Conservation (phyloP, 1,140 invertebrate species). For the Copidosoma floridanum region DNA sequence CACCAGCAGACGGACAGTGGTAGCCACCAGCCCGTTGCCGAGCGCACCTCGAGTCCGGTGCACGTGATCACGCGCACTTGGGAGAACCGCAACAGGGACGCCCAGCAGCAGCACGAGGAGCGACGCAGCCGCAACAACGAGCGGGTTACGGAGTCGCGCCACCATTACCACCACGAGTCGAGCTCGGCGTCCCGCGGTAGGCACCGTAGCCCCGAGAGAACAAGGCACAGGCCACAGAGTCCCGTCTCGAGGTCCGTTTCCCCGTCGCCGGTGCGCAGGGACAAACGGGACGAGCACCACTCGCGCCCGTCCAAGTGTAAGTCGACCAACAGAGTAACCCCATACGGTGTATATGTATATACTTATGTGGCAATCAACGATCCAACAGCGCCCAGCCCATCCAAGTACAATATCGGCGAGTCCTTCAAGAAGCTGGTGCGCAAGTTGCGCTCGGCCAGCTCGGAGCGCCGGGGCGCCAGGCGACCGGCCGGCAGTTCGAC, state of each 20-base stretch:
- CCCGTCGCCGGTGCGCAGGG: slow-evolving; percentile 18
- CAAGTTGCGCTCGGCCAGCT: slow-evolving; percentile 72
- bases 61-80: slow-evolving; percentile 48
- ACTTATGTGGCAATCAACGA: too few species aligned
- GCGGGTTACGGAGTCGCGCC: too few species aligned
- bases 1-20: background rate
- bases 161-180: background rate
- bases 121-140: background rate
- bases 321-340: too few species aligned
- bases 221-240: background rate
- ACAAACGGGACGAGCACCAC: slow-evolving; percentile 8
- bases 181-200: background rate
- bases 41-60: slow-evolving; percentile 34
- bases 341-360: too few species aligned
- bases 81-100: slow-evolving; percentile 43
- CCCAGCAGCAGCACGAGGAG: slow-evolving; percentile 18
- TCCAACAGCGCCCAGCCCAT: slow-evolving; percentile 54
- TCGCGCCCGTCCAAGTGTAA: slow-evolving; percentile 21
- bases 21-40: background rate
- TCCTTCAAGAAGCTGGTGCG: slow-evolving; percentile 76
- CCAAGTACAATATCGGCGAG: slow-evolving; percentile 53
- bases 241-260: slow-evolving; percentile 21
- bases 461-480: slow-evolving; percentile 65
- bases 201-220: slow-evolving; percentile 7
- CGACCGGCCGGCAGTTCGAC: slow-evolving; percentile 31